These are phyloP conservation scores for Harpalus rufipes DNA, from an alignment of 2,888 invertebrate species.

Conservation along the genomic window DNA sequence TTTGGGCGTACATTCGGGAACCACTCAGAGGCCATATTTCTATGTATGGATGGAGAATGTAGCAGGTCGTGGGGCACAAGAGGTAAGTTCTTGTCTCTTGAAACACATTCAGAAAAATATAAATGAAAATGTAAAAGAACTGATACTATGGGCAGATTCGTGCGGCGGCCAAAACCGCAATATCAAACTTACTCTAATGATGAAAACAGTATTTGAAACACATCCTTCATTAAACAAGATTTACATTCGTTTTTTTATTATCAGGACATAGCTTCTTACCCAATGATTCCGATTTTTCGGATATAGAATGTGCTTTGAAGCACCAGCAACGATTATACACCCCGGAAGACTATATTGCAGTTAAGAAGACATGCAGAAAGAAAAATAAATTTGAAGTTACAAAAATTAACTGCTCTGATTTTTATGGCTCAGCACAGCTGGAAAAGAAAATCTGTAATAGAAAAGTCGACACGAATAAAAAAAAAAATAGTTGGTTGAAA, in stretches of 20 bases:
- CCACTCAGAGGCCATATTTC: constrained; percentile 69
- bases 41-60: constrained; percentile 71
- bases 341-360: background rate
- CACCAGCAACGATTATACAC: background rate
- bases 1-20: constrained; percentile 69
- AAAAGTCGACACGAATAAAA: constrained; percentile 1
- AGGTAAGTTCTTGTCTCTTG: constrained; percentile 70
- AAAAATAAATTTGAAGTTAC: constrained; percentile 22
- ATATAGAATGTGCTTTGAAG: no score
- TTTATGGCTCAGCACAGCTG: constrained; percentile 10
- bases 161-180: constrained; percentile 67
- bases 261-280: no score
- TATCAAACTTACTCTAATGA: constrained; percentile 68
- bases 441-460: constrained; percentile 4
- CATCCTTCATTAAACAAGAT: no score
- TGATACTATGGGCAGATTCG: constrained; percentile 69
- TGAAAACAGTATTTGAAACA: constrained; percentile 63
- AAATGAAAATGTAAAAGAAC: constrained; percentile 50
- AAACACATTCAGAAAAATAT: constrained; percentile 40
- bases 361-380: constrained; percentile 7
- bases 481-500: constrained; percentile 13
- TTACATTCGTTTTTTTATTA: no score
- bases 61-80: constrained; percentile 71
- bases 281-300: no score
- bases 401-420: constrained; percentile 8